Base-by-base conservation (phyloP, 2,888 invertebrate species). In the Stegana nigrithorax region DNA sequence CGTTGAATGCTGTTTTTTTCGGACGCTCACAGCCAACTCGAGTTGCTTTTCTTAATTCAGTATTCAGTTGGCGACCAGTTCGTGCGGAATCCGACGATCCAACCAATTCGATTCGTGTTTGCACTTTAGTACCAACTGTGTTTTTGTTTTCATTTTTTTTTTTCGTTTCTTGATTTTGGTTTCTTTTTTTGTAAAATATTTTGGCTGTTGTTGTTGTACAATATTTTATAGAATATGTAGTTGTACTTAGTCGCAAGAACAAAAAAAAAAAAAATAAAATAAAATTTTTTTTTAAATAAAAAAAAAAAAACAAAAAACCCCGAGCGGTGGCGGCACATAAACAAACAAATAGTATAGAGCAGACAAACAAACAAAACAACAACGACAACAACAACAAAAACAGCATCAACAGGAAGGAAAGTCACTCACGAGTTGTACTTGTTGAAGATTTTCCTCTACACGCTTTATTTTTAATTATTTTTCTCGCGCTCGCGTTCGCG, bases 1-100 rank as follows among this genome's bases (percentile, higher is more conserved):
- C 36, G 32, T 7, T 47, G 47, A 12, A 21, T 55, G 53, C 17
- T 32, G n/a, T 32, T 55, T 36, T n/a, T 17, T 55, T 75, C 78
- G 73, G 75, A 42, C 71, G 73, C 81, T 75, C 76, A 75, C 66
- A 70, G 72, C 74, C 81, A 78, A 81, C 73, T 81, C 78, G 78
- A 81, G 78, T 78, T 78, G 73, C 68, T 73, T 73, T 80, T 73
- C 75, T 80, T 75, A 80, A 80, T 78, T 81, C 81, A 79, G 83
- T 78, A 75, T 80, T 74, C 73, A 81, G 80, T 75, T 80, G 78
- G 80, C 80, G 78, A 68, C 78, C 73, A 42, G 51, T 60, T 60
- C 60, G 60, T 60, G 53, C 44, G 50, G 60, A 60, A 60, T 44
- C 53, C 53, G 53, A 14, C 53, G 32, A 55, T 50, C 59, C n/a